These are phyloP conservation scores for Brachionus plicatilis DNA, from an alignment of 1,140 invertebrate genomes.

Conservation along the genomic window DNA sequence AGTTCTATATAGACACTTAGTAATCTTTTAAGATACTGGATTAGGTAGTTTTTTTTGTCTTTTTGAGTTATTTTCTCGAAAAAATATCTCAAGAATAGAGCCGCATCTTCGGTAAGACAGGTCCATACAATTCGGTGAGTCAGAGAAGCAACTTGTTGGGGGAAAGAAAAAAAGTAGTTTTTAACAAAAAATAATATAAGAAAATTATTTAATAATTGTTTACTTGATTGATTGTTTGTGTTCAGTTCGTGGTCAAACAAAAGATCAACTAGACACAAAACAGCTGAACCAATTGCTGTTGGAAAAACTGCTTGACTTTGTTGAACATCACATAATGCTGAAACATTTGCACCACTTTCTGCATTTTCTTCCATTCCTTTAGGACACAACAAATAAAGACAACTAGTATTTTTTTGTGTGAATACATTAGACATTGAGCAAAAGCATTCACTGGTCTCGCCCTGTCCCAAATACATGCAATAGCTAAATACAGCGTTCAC, in stretches of 20 bases:
- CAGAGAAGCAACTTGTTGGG: conserved; percentile 44
- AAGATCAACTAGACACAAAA: conserved; percentile 85
- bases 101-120: conserved; percentile 93
- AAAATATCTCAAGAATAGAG: conserved; percentile 88
- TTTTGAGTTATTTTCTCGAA: conserved; percentile 83
- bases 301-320: conserved; percentile 90
- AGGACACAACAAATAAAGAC: neutral
- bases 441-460: neutral
- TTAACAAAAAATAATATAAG: neutral
- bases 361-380: conserved; percentile 27
- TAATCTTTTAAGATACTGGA: conserved; percentile 80
- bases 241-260: conserved; percentile 92
- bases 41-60: conserved; percentile 90
- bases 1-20: conserved; percentile 77
- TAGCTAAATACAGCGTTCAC: neutral
- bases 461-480: neutral
- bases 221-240: conserved; percentile 70
- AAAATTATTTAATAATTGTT: neutral
- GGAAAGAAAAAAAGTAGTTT: neutral
- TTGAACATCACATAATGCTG: conserved; percentile 59
- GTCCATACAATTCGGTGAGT: conserved; percentile 78
- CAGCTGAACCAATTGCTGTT: conserved; percentile 86
- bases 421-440: neutral
- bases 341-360: neutral
- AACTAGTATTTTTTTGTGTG: neutral